Evolutionary conservation across 2,797 vertebrate genomes (phyloP).

Genomic region (Dicrostonyx torquatus): DNA sequence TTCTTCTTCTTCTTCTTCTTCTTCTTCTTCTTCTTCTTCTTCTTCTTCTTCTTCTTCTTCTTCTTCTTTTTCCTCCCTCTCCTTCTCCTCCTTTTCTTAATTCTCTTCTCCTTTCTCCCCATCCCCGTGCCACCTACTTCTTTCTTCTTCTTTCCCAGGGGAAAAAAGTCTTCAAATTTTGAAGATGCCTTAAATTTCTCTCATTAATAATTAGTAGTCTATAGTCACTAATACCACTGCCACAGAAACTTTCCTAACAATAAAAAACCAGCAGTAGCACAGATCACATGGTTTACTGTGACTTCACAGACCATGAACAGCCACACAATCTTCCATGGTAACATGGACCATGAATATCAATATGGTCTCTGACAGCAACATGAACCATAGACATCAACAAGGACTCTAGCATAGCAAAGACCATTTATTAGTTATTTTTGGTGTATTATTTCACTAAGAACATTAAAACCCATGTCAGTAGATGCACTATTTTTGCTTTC

Average conservation of each 20-base stretch:
- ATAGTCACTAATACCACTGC: not conserved
- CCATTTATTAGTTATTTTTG: not conserved
- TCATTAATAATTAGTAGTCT: not conserved
- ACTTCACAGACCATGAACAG: not conserved
- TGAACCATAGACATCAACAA: not conserved
- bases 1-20: no score
- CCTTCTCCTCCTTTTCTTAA: no score
- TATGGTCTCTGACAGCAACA: not conserved
- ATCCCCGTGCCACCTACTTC: no score
- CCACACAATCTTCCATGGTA: not conserved
- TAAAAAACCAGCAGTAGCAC: not conserved
- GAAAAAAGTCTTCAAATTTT: not conserved
- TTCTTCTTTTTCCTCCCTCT: no score
- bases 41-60: no score
- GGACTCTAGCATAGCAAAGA: not conserved
- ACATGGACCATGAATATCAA: not conserved
- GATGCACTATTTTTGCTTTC: not conserved
- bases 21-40: no score
- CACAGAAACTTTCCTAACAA: not conserved
- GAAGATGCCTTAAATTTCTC: not conserved
- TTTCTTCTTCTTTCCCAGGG: not conserved
- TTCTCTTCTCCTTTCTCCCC: not conserved
- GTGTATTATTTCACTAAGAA: not conserved
- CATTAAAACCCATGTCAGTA: not conserved
- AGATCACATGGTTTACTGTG: not conserved